Evolutionary conservation across 2,113 vertebrate genomes (phyloP).

Genomic region (Bubo bubo): DNA sequence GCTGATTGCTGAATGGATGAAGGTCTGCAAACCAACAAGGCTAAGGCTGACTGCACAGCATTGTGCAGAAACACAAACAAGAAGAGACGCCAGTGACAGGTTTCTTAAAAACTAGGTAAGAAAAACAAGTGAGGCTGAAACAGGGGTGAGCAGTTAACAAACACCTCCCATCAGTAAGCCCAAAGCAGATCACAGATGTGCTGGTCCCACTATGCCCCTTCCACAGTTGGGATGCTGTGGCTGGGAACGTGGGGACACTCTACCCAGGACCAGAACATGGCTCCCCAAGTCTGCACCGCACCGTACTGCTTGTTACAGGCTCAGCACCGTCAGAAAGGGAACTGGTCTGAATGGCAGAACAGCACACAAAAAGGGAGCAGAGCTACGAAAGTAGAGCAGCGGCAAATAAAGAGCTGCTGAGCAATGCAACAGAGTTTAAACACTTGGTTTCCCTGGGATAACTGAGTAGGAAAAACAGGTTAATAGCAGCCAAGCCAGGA

Average conservation of each 20-base stretch:
- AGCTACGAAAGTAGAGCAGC: background rate
- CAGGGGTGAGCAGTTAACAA: background rate
- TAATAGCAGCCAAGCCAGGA: background rate
- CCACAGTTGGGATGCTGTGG: background rate
- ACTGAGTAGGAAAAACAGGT: background rate
- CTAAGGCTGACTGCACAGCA: background rate
- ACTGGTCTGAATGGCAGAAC: background rate
- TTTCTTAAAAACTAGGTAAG: background rate
- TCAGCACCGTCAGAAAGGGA: background rate
- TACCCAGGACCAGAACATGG: background rate
- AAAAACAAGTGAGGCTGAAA: background rate
- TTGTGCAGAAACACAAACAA: background rate
- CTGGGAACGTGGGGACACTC: fast-evolving
- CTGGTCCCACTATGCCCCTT: background rate
- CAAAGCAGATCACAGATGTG: background rate
- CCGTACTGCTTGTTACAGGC: fast-evolving
- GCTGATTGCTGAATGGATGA: background rate
- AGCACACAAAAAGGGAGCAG: background rate
- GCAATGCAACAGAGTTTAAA: background rate
- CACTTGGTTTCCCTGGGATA: background rate
- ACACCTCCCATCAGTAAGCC: background rate
- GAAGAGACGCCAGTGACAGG: background rate
- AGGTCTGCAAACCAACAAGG: background rate
- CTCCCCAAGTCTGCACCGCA: background rate
- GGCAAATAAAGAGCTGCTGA: background rate